Evolutionary conservation across 2,797 vertebrate genomes (phyloP).

Genomic region (Cossypha caffra): DNA sequence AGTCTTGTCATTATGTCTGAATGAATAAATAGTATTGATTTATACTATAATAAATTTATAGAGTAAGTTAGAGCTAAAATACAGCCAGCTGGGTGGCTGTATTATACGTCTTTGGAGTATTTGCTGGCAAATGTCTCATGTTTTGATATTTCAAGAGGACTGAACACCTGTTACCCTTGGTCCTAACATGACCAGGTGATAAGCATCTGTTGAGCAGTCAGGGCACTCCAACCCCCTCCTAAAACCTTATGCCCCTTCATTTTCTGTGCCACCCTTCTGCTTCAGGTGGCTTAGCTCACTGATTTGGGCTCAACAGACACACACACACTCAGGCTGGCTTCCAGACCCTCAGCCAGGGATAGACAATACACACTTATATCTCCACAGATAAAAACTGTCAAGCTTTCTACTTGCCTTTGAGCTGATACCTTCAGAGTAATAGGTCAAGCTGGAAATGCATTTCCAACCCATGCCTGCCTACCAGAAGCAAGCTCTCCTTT

Average conservation of each 20-base stretch:
- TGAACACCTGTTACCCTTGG: not conserved
- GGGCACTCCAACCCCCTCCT: not conserved
- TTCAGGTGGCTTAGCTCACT: not conserved
- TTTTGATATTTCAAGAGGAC: not conserved
- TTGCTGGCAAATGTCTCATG: not conserved
- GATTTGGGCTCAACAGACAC: not conserved
- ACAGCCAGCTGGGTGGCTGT: not conserved
- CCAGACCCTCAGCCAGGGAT: not conserved
- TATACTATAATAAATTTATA: not conserved
- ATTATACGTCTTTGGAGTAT: not conserved
- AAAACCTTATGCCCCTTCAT: not conserved
- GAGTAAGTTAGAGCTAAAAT: not conserved
- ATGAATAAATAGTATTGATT: not conserved
- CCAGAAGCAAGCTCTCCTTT: not conserved
- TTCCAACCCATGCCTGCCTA: not conserved
- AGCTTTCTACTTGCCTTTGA: not conserved
- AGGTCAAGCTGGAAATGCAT: not conserved
- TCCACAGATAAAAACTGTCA: not conserved
- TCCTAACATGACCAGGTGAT: not conserved
- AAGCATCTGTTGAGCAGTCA: not conserved
- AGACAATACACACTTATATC: not conserved
- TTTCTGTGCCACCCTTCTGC: not conserved
- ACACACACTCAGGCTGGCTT: not conserved
- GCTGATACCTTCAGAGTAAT: not conserved
- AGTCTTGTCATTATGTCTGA: not conserved